Base-by-base conservation (phyloP, 2,888 invertebrate species). In the Pyrrhia umbra region DNA sequence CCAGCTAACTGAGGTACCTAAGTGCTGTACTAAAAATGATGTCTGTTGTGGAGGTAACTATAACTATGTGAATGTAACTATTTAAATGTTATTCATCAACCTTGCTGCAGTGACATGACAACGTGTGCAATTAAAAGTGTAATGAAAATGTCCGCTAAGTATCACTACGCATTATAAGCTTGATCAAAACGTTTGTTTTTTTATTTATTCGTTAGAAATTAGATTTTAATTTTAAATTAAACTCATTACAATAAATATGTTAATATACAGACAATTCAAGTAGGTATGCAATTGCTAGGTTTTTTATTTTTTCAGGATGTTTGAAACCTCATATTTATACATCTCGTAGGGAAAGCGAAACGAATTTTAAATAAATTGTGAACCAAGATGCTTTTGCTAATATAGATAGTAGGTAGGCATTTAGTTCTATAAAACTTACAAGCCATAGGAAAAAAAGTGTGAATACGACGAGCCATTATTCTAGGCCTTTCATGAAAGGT, bases 61-160 rank as follows among this genome's bases (percentile, higher is more conserved):
- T 1, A 68, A 66, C 42, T 72, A 68, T 76, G 75, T 80, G 80
- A 80, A 77, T 76, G 80, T 75, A n/a, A n/a, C n/a, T n/a, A 66
- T 61, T 68, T 54, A 68, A 73, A 78, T 75, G 66, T 72, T 74
- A 68, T 70, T 59, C 62, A 70, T 64, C 69, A 80, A 79, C 84
- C 85, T 85, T 85, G 84, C 67, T 54, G 59, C 39, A 69, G 68
- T 76, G 80, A 81, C 77, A 83, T 74, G n/a, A n/a, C n/a, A n/a
- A n/a, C n/a, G n/a, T n/a, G n/a, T n/a, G 77, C 67, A 69, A 75
- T 77, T 69, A 69, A 69, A 77, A 68, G 21, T 57, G 45, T 63
- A 62, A 72, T 68, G 65, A 68, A 59, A 62, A 58, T 58, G 42
- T 25, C 46, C 46, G 56, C 18, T 45, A 45, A 52, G 27, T 64